These are phyloP conservation scores for Lepus timidus DNA, from an alignment of 2,113 vertebrate species.

Conservation along the genomic window DNA sequence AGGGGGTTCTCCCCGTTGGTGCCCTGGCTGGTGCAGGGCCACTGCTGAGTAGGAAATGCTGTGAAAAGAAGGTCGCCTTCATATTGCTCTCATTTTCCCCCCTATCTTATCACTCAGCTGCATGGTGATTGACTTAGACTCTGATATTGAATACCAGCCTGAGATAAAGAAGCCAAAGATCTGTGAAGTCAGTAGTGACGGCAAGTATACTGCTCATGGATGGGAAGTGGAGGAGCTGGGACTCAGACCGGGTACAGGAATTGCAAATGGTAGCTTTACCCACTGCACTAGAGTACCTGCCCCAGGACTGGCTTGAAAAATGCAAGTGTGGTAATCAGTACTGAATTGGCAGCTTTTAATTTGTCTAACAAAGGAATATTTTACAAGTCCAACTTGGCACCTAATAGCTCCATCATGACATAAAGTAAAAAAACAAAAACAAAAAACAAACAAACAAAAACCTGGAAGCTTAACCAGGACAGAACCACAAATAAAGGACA, in stretches of 20 bases:
- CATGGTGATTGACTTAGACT: neutral
- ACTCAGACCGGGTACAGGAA: no score
- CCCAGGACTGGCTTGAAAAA: neutral
- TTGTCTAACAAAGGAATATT: neutral
- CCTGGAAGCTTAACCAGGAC: neutral
- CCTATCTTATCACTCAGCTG: neutral
- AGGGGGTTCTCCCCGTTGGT: neutral
- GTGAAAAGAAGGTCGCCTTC: constrained; percentile 1
- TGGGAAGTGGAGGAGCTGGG: no score
- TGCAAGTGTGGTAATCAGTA: neutral
- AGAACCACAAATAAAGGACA: constrained; percentile 27
- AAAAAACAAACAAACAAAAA: no score
- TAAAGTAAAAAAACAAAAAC: neutral
- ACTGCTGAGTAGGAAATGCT: neutral
- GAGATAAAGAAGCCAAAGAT: neutral
- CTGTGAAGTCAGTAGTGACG: neutral
- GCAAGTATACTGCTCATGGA: constrained; percentile 47
- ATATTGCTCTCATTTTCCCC: constrained; percentile 35
- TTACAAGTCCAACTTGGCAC: neutral
- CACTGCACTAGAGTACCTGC: no score
- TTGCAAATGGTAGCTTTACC: no score
- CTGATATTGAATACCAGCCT: neutral
- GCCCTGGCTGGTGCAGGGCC: neutral
- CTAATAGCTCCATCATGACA: neutral
- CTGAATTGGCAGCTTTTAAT: constrained; percentile 30